Base-by-base conservation (phyloP, 2,888 invertebrate genomes). In the Geophilus truncorum region DNA sequence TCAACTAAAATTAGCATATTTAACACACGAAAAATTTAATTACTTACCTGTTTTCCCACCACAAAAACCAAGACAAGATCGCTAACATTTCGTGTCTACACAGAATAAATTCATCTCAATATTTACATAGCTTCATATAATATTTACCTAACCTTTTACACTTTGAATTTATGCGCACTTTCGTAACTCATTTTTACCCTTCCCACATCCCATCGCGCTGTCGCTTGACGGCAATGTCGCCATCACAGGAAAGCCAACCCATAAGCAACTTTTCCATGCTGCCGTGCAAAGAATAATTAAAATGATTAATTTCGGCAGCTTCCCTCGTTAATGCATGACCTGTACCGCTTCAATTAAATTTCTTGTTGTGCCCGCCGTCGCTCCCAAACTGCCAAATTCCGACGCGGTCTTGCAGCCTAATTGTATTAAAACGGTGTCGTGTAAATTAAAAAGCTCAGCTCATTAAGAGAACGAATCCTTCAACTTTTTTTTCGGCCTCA, bases 271-370 rank as follows among this genome's bases (percentile, higher is more conserved):
- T 62, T 62, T 62, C 9, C 25, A 1, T 25, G 62, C 25, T 25
- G 62, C 62, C 62, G 18, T 40, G 40, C 80, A 80, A 80, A 80
- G 80, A 80, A 80, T 80, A 80, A 80, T 80, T 80, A 80, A 80
- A 80, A 80, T 80, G 80, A 80, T 80, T 80, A 80, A 80, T 80
- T 80, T 80, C 80, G 80, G 32, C 80, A 80, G 80, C 75, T 80
- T 80, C 40, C 79, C 80, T 80, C 80, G 80, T 80, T 80, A 80
- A 80, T 80, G 80, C 80, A 62, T 75, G 80, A 80, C 80, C 80
- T 80, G 80, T 80, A 80, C 80, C 21, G 80, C 75, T 80, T 80
- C 80, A 80, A 80, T 80, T 80, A 80, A 80, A 80, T 80, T 80
- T 80, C 80, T 70, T 80, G 80, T 75, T 75, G 57, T 32, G 70